Conservation (phyloP, 2,888 invertebrate species). For the Synanthedon formicaeformis region DNA sequence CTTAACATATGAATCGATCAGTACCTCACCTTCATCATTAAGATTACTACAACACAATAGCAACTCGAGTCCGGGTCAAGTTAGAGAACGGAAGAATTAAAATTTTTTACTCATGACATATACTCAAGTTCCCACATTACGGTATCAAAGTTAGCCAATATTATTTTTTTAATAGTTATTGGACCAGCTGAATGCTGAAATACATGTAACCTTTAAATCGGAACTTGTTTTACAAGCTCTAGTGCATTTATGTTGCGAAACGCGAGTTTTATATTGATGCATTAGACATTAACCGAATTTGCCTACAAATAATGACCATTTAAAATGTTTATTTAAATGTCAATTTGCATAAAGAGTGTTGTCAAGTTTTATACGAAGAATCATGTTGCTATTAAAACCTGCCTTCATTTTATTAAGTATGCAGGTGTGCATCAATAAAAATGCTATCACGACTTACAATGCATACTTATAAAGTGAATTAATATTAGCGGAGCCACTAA, state of each 20-base stretch:
- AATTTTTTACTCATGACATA: constrained; percentile 7
- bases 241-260: constrained; percentile 8
- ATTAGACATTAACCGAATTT: constrained; percentile 5
- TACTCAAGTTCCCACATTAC: constrained; percentile 1
- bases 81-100: constrained; percentile 9
- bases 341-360: constrained; percentile 10
- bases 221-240: constrained; percentile 1
- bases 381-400: neutral
- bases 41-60: constrained; percentile 8
- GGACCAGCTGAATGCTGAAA: neutral
- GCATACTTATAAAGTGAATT: constrained; percentile 4
- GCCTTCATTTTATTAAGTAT: constrained; percentile 1
- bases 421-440: constrained; percentile 23
- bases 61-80: constrained; percentile 18
- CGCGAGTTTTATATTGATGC: constrained; percentile 6
- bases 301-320: neutral
- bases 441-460: constrained; percentile 17
- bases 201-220: constrained; percentile 3
- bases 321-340: constrained; percentile 7
- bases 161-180: neutral
- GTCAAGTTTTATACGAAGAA: constrained; percentile 4
- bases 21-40: too few species aligned
- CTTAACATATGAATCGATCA: constrained; percentile 12
- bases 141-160: constrained; percentile 1
- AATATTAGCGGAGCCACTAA: constrained; percentile 13